phyloP scores from a whole-genome alignment of 2,113 vertebrate species.

The Siniperca knerii region DNA sequence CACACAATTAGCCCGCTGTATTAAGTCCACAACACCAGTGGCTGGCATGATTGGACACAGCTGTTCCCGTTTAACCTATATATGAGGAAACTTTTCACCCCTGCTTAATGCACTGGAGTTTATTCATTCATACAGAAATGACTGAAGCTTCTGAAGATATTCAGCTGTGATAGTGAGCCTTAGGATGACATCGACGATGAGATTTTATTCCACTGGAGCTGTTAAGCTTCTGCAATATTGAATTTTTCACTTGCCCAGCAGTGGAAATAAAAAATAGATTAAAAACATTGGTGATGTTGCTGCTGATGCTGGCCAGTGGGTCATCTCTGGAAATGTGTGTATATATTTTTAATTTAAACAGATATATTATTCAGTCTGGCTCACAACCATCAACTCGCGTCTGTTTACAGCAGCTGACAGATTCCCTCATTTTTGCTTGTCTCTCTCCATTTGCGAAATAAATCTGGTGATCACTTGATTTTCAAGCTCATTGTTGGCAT shows the following conservation, averaged over 20 bases:
- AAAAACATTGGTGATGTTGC: neutral
- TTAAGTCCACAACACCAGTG: slow-evolving; percentile 34
- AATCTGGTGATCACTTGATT: slow-evolving; percentile 7
- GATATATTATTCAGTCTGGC: neutral
- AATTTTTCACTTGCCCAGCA: slow-evolving; percentile 33
- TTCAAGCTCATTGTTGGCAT: slow-evolving; percentile 1
- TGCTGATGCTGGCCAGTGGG: neutral
- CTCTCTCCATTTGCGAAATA: neutral
- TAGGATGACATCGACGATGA: slow-evolving; percentile 25
- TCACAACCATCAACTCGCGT: neutral
- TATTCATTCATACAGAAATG: slow-evolving; percentile 49
- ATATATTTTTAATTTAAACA: slow-evolving; percentile 10
- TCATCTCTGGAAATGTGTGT: neutral
- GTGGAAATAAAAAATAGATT: slow-evolving; percentile 41
- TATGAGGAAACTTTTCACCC: slow-evolving; percentile 51
- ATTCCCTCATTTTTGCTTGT: slow-evolving; percentile 3
- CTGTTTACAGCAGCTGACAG: slow-evolving; percentile 29
- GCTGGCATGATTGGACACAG: slow-evolving; percentile 59
- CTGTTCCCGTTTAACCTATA: slow-evolving; percentile 69
- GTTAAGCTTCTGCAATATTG: slow-evolving; percentile 35
- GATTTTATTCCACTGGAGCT: slow-evolving; percentile 37
- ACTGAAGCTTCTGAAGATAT: slow-evolving; percentile 32
- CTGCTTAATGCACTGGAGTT: slow-evolving; percentile 50
- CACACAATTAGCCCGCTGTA: slow-evolving; percentile 76
- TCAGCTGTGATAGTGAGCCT: slow-evolving; percentile 1